Evolutionary conservation across 2,888 invertebrate species (phyloP).

Genomic region (Acrocera orbiculus): DNA sequence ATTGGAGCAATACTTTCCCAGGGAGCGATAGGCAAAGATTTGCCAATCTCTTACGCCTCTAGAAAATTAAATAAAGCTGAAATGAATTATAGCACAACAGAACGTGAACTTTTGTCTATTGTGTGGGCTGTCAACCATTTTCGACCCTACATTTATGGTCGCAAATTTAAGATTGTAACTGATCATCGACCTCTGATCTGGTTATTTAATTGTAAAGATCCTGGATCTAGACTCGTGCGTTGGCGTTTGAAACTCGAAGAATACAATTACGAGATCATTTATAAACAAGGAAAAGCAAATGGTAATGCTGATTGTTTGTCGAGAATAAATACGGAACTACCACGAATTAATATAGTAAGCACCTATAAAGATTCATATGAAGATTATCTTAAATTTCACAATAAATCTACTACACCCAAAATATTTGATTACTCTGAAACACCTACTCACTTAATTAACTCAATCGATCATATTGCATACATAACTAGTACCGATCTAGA

Average conservation of each 20-base stretch:
- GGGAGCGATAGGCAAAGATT: constrained; percentile 1
- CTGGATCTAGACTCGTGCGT: constrained; percentile 12
- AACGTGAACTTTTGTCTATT: constrained; percentile 1
- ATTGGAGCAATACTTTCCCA: background rate
- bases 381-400: constrained; percentile 2
- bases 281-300: background rate
- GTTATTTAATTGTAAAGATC: constrained; percentile 2
- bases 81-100: constrained; percentile 2
- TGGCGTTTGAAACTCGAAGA: constrained; percentile 6
- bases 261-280: background rate
- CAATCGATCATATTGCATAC: constrained; percentile 1
- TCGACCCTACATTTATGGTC: background rate
- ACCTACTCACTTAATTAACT: background rate
- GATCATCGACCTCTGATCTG: too few species aligned
- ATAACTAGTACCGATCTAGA: constrained; percentile 1
- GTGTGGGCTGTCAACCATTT: background rate
- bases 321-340: constrained; percentile 1
- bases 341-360: background rate
- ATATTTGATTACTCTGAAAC: constrained; percentile 4
- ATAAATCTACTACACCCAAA: constrained; percentile 2
- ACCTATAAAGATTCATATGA: constrained; percentile 3
- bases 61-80: too few species aligned
- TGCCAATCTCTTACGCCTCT: background rate
- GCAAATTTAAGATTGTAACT: background rate
- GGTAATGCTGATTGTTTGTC: constrained; percentile 4